phyloP scores from a whole-genome alignment of 2,113 vertebrate species.

The Girardinichthys multiradiatus region DNA sequence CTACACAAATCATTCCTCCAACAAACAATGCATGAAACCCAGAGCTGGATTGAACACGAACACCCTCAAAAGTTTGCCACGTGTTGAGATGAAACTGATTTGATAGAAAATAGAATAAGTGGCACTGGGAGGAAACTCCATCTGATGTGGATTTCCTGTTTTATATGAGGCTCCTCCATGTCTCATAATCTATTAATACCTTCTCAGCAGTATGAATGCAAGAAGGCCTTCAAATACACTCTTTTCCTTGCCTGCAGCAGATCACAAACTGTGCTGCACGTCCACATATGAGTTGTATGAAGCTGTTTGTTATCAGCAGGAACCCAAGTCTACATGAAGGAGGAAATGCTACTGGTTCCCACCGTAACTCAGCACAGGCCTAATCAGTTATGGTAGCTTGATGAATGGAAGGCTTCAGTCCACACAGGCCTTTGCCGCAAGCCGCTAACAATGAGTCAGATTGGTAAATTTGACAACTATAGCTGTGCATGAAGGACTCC shows the following conservation, averaged over 20 bases:
- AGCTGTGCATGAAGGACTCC: slow-evolving; percentile 63
- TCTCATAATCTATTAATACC: slow-evolving; percentile 70
- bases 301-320: slow-evolving; percentile 74
- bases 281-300: slow-evolving; percentile 54
- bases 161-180: slow-evolving; percentile 57
- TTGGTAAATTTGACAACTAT: slow-evolving; percentile 58
- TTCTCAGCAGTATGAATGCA: slow-evolving; percentile 15
- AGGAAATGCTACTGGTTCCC: slow-evolving; percentile 75
- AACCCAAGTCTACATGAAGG: slow-evolving; percentile 58
- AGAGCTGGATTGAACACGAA: background rate
- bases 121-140: slow-evolving; percentile 39
- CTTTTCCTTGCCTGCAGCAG: slow-evolving; percentile 21
- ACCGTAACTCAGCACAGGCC: slow-evolving; percentile 69
- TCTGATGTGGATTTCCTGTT: slow-evolving; percentile 63
- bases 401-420: slow-evolving; percentile 61
- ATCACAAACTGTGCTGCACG: slow-evolving; percentile 34
- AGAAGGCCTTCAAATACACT: slow-evolving; percentile 30
- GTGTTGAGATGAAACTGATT: slow-evolving; percentile 25
- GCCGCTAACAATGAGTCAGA: slow-evolving; percentile 64
- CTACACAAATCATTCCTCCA: slow-evolving; percentile 5
- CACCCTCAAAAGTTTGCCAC: slow-evolving; percentile 18
- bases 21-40: slow-evolving; percentile 33
- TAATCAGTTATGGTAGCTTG: slow-evolving; percentile 66
- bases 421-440: slow-evolving; percentile 27
- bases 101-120: slow-evolving; percentile 47